These are phyloP conservation scores for Salarias fasciatus DNA, from an alignment of 2,797 vertebrate species.

Conservation along the genomic window DNA sequence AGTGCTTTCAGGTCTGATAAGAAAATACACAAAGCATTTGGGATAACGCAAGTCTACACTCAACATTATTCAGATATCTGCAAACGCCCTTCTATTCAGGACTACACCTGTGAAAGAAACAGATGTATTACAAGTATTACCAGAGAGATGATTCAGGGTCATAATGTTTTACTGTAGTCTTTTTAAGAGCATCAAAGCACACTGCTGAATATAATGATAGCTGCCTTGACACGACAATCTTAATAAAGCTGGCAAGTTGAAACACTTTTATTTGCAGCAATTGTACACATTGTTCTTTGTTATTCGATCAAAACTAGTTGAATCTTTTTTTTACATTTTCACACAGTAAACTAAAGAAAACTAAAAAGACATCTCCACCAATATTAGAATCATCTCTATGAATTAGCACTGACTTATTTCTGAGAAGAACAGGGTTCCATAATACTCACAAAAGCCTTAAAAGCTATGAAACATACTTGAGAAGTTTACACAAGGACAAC, in stretches of 20 bases:
- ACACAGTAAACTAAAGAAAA: background rate
- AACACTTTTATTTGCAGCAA: slow-evolving; percentile 7
- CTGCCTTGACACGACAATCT: slow-evolving; percentile 29
- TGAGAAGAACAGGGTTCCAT: background rate
- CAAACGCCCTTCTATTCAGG: background rate
- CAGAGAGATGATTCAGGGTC: background rate
- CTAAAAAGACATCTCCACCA: background rate
- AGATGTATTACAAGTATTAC: background rate
- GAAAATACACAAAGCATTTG: background rate
- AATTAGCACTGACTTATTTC: slow-evolving; percentile 3
- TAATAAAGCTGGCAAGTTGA: slow-evolving; percentile 11
- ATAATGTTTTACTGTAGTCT: background rate
- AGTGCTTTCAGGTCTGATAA: background rate
- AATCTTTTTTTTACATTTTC: slow-evolving; percentile 10
- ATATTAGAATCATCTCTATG: slow-evolving; percentile 1
- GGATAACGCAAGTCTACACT: background rate
- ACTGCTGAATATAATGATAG: slow-evolving; percentile 2
- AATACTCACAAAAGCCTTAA: background rate
- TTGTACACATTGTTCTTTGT: background rate
- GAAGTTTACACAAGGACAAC: background rate
- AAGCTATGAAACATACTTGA: background rate
- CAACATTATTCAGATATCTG: background rate
- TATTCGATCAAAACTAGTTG: slow-evolving; percentile 26
- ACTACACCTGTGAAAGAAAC: background rate
- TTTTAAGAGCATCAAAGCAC: background rate